Percentiles rank a stretch among this genome's conserved stretches.
Evolutionary conservation across 2,797 vertebrate species (phyloP).

Genomic region (Sebastes kiyomatsui): DNA sequence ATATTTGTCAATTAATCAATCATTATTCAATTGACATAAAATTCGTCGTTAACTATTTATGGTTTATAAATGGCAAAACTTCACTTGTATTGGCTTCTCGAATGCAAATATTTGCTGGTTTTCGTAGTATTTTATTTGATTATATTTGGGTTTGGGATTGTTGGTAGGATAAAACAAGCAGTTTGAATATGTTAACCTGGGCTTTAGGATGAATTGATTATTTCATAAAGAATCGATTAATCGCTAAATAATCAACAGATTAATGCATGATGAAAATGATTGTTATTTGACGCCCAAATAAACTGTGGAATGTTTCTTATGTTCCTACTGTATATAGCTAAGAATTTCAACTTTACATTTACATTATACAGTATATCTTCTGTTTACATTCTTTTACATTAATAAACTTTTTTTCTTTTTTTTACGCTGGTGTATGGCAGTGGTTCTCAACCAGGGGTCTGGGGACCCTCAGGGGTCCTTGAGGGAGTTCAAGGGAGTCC

Average conservation of each 20-base stretch:
- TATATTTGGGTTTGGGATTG: neutral
- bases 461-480: too few relatives aligned
- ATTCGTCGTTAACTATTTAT: too few relatives aligned
- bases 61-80: too few relatives aligned
- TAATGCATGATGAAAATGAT: neutral
- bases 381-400: neutral
- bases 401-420: neutral
- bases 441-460: too few relatives aligned
- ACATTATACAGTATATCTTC: neutral
- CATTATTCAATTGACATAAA: too few relatives aligned
- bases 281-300: neutral
- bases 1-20: too few relatives aligned
- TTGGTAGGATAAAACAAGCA: neutral
- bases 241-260: neutral
- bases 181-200: neutral
- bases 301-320: neutral
- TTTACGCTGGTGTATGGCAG: too few relatives aligned
- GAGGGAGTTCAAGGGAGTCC: too few relatives aligned
- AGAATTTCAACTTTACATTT: neutral
- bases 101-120: too few relatives aligned
- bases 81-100: too few relatives aligned
- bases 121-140: too few relatives aligned
- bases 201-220: neutral
- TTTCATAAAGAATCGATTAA: too few relatives aligned
- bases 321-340: neutral